Conservation (phyloP, 64 coral and sea anemone species). For the Montipora cactus region DNA sequence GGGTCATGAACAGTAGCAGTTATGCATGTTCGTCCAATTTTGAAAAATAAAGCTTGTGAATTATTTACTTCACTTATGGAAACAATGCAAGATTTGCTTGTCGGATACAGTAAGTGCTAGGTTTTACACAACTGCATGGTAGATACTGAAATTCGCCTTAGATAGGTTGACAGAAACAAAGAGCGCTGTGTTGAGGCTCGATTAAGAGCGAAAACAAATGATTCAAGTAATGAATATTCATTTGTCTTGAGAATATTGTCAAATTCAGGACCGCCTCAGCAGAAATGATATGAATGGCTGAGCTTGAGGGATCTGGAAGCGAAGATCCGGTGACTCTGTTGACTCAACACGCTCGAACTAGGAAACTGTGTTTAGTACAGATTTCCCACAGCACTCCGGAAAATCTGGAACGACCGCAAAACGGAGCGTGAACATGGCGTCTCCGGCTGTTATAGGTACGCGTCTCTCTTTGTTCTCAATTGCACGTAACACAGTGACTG, state of each 20-base stretch:
- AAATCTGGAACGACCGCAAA: slow-evolving; percentile 39
- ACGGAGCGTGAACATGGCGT: slow-evolving; percentile 29
- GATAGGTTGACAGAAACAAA: slow-evolving; percentile 26
- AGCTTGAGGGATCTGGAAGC: slow-evolving; percentile 64
- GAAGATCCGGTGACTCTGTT: slow-evolving; percentile 75
- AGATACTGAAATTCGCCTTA: neutral
- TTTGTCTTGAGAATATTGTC: slow-evolving; percentile 57
- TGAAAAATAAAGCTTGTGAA: slow-evolving; percentile 40
- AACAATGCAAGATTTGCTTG: neutral
- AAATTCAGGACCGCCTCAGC: slow-evolving; percentile 66
- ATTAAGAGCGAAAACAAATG: slow-evolving; percentile 58
- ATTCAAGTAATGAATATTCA: slow-evolving; percentile 69
- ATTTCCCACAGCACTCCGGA: slow-evolving; percentile 19
- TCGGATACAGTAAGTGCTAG: neutral
- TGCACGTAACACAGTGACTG: neutral
- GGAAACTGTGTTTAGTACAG: slow-evolving; percentile 50
- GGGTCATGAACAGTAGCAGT: slow-evolving; percentile 34
- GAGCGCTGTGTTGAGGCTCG: neutral
- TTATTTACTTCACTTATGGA: slow-evolving; percentile 11
- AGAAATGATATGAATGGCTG: slow-evolving; percentile 53
- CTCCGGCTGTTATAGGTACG: slow-evolving; percentile 39
- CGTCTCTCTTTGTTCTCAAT: slow-evolving; percentile 28
- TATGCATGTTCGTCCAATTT: slow-evolving; percentile 40
- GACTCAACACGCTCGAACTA: slow-evolving; percentile 70
- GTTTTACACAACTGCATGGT: neutral